A percentile compares a stretch with the other conserved stretches of the same genome.
These are phyloP conservation scores for Amphiprion percula DNA, from an alignment of 2,113 vertebrate genomes.

Conservation along the genomic window DNA sequence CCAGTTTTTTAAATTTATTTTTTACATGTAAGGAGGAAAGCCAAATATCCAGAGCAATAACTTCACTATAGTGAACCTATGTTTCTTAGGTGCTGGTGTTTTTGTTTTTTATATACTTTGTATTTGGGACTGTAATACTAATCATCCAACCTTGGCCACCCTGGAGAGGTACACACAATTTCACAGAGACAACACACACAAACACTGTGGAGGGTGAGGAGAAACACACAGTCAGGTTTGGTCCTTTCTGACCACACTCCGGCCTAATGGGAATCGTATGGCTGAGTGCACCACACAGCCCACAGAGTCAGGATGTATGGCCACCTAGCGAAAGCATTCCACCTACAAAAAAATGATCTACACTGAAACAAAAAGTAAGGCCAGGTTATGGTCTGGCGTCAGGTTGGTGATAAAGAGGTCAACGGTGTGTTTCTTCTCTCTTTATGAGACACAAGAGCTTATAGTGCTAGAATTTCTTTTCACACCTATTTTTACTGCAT, in stretches of 20 bases:
- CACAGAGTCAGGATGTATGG: slow-evolving; percentile 57
- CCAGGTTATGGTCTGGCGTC: neutral
- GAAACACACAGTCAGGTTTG: slow-evolving; percentile 46
- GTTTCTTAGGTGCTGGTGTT: neutral
- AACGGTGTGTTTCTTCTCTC: slow-evolving; percentile 6
- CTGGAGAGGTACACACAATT: slow-evolving; percentile 31
- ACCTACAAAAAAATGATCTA: slow-evolving; percentile 70
- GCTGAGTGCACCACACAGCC: slow-evolving; percentile 62
- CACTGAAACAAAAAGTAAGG: slow-evolving; percentile 42
- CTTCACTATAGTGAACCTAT: neutral
- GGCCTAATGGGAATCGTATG: slow-evolving; percentile 79
- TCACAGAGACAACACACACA: slow-evolving; percentile 36
- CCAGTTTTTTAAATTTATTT: neutral
- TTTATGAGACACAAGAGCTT: slow-evolving; percentile 1
- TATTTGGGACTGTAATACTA: slow-evolving; percentile 11
- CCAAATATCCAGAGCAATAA: neutral
- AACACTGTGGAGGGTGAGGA: slow-evolving; percentile 32
- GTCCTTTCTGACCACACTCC: slow-evolving; percentile 57
- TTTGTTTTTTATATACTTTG: neutral
- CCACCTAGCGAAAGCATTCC: slow-evolving; percentile 60
- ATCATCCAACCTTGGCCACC: slow-evolving; percentile 1
- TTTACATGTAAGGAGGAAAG: neutral
- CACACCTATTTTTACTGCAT: neutral
- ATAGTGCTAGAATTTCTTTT: neutral
- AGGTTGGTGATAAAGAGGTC: neutral